Conservation (phyloP, 1,140 invertebrate genomes). For the Anadara kagoshimensis region DNA sequence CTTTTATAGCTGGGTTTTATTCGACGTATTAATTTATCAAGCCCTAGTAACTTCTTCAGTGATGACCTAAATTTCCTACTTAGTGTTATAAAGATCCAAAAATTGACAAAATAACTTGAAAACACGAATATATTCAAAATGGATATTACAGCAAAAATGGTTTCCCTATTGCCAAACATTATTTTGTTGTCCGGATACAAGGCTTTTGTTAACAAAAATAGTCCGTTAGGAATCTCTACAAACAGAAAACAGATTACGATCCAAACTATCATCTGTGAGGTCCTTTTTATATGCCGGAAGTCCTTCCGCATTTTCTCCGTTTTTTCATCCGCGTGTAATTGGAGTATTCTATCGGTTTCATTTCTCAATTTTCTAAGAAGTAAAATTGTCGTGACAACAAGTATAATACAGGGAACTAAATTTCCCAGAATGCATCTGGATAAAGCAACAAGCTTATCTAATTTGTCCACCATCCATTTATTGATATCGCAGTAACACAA, state of each 20-base stretch:
- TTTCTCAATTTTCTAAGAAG: conserved; percentile 22
- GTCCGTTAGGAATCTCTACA: conserved; percentile 41
- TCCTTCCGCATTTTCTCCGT: conserved; percentile 21
- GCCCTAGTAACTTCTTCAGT: conserved; percentile 19
- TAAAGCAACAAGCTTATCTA: conserved; percentile 2
- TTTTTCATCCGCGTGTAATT: conserved; percentile 25
- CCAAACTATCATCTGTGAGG: conserved; percentile 35
- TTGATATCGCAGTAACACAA: conserved; percentile 1
- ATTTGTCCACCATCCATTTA: not conserved
- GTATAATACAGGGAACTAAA: conserved; percentile 27
- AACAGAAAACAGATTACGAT: conserved; percentile 32
- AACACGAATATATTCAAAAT: conserved; percentile 32
- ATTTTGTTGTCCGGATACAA: conserved; percentile 13
- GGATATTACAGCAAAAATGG: conserved; percentile 11
- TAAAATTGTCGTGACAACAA: conserved; percentile 24
- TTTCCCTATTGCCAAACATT: not conserved
- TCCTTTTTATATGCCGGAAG: conserved; percentile 33
- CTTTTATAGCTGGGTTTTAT: not conserved
- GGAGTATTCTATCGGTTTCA: conserved; percentile 29
- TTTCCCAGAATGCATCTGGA: conserved; percentile 25
- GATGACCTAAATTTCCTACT: conserved; percentile 31
- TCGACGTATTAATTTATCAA: not conserved
- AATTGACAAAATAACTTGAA: conserved; percentile 34
- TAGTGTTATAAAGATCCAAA: conserved; percentile 39
- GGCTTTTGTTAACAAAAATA: conserved; percentile 23